Evolutionary conservation across 2,113 vertebrate species (phyloP).

Genomic region (Hippocampus barbouri): DNA sequence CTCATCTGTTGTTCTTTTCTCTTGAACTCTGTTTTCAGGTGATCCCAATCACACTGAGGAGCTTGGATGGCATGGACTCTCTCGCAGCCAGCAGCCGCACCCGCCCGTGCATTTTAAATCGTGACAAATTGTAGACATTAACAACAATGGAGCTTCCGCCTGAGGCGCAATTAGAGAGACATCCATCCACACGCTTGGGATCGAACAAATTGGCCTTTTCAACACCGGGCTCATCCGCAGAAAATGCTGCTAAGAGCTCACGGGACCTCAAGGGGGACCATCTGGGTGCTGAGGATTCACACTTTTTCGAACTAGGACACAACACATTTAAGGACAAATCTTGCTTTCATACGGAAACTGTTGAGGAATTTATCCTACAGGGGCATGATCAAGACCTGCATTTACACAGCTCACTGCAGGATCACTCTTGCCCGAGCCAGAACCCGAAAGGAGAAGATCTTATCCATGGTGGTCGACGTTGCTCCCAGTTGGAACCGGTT

Average conservation of each 20-base stretch:
- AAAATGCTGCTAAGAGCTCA: constrained; percentile 20
- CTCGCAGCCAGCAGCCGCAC: constrained; percentile 45
- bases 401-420: background rate
- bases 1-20: constrained; percentile 7
- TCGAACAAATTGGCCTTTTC: constrained; percentile 25
- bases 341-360: background rate
- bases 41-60: constrained; percentile 22
- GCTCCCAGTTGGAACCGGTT: background rate
- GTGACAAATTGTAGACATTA: constrained; percentile 52
- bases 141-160: constrained; percentile 71
- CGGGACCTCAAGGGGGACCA: constrained; percentile 12
- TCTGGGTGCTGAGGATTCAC: constrained; percentile 11
- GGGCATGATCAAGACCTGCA: background rate
- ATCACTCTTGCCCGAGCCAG: background rate
- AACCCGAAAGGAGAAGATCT: constrained; percentile 11
- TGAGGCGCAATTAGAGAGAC: constrained; percentile 49
- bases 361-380: background rate
- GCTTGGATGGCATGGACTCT: constrained; percentile 48
- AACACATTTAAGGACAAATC: constrained; percentile 10
- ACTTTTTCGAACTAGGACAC: background rate
- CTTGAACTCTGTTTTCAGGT: constrained; percentile 54
- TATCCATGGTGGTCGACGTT: constrained; percentile 7
- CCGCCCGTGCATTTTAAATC: constrained; percentile 57
- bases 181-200: constrained; percentile 30
- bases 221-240: constrained; percentile 5